Conservation (phyloP, 2,113 vertebrate genomes). For the Cephalopterus ornatus region DNA sequence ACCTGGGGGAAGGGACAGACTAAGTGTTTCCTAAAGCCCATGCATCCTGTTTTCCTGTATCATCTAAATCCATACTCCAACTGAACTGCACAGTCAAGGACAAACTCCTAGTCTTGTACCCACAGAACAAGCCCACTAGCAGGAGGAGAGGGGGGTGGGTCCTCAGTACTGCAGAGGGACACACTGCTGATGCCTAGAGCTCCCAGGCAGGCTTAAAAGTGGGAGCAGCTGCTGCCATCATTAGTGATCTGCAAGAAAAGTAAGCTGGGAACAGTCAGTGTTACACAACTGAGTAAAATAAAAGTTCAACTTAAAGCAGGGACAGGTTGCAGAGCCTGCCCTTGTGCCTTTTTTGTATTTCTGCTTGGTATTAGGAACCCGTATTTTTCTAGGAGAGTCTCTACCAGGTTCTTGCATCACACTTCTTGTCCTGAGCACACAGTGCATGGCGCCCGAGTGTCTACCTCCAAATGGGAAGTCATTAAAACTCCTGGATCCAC, state of each 20-base stretch:
- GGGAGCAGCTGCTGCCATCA: not conserved
- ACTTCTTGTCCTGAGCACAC: not conserved
- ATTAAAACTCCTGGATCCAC: not conserved
- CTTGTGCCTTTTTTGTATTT: not conserved
- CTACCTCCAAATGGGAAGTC: constrained; percentile 5
- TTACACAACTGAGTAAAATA: not conserved
- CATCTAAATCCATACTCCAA: not conserved
- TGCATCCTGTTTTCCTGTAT: not conserved
- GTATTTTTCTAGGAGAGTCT: not conserved
- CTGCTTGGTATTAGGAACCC: not conserved
- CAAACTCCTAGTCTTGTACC: not conserved
- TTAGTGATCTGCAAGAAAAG: not conserved
- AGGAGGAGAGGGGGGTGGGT: not conserved
- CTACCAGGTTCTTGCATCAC: constrained; percentile 12
- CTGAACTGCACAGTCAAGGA: not conserved
- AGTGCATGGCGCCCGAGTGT: accelerated
- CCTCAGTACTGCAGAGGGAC: not conserved
- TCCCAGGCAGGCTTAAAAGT: not conserved
- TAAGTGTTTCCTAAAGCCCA: not conserved
- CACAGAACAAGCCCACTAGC: not conserved
- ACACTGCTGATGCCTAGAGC: not conserved
- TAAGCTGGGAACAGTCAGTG: not conserved
- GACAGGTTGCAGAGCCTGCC: not conserved
- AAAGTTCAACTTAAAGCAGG: not conserved
- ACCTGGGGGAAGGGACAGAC: not conserved